These are phyloP conservation scores for Uloborus plumipes DNA, from an alignment of 2,888 invertebrate genomes.

Conservation along the genomic window DNA sequence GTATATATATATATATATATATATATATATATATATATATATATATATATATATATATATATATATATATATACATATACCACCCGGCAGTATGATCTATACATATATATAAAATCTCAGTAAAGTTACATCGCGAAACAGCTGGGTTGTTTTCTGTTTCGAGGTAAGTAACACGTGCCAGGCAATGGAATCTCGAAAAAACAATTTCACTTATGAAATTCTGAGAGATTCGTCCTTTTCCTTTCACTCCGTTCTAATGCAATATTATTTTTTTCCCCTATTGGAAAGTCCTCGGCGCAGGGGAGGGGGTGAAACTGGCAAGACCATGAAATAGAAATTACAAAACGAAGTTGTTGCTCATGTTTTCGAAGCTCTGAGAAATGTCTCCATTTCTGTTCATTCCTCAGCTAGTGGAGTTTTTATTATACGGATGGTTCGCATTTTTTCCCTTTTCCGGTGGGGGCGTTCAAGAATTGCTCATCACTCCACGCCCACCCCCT, in stretches of 20 bases:
- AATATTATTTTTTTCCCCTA: not conserved
- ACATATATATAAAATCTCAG: not conserved
- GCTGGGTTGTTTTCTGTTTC: slow-evolving; percentile 13
- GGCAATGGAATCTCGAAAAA: slow-evolving; percentile 8
- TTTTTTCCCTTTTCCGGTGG: slow-evolving; percentile 1
- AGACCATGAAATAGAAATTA: slow-evolving; percentile 18
- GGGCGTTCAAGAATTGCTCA: not conserved
- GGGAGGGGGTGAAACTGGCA: not conserved
- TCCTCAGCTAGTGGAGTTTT: slow-evolving; percentile 17
- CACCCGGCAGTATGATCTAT: no score
- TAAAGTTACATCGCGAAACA: not conserved
- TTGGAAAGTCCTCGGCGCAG: not conserved
- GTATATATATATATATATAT: no score
- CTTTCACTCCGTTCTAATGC: slow-evolving; percentile 13
- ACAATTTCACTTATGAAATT: slow-evolving; percentile 24
- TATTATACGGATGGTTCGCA: slow-evolving; percentile 9
- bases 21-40: no score
- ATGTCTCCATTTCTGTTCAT: slow-evolving; percentile 20
- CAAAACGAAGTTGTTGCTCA: slow-evolving; percentile 8
- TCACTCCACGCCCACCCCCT: not conserved
- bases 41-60: no score
- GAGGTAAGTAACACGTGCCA: slow-evolving; percentile 29
- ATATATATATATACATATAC: not conserved
- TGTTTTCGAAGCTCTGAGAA: slow-evolving; percentile 6
- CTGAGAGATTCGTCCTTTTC: slow-evolving; percentile 13